These are phyloP conservation scores for Drosophila pachea DNA, from an alignment of 1,140 invertebrate genomes.

Conservation along the genomic window DNA sequence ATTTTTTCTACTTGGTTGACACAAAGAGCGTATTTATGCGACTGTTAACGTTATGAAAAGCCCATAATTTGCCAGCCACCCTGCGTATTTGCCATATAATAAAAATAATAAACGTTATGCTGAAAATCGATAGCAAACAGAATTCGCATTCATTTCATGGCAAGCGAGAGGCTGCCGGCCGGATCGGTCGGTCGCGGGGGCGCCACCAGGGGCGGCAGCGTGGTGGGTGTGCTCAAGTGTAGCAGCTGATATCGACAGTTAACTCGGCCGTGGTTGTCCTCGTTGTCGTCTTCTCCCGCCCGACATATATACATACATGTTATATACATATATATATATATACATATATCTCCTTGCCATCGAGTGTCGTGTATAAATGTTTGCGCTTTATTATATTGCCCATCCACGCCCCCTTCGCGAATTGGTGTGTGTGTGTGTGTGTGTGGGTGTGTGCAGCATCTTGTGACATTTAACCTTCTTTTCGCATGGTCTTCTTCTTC, in stretches of 20 bases:
- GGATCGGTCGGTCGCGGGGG: background rate
- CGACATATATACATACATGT: background rate
- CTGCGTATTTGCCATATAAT: slow-evolving; percentile 59
- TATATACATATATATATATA: background rate
- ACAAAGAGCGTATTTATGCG: slow-evolving; percentile 78
- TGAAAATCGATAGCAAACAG: slow-evolving; percentile 79
- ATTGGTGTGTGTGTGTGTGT: background rate
- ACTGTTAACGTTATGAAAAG: slow-evolving; percentile 79
- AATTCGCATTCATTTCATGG: slow-evolving; percentile 68
- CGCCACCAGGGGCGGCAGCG: background rate
- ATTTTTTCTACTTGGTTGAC: slow-evolving; percentile 78
- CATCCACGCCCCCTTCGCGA: slow-evolving; percentile 47
- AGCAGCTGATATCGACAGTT: slow-evolving; percentile 77
- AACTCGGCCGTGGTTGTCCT: slow-evolving; percentile 51
- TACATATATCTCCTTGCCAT: slow-evolving; percentile 46
- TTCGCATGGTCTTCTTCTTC: slow-evolving; percentile 34
- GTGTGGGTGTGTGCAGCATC: slow-evolving; percentile 47
- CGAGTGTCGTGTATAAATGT: slow-evolving; percentile 77
- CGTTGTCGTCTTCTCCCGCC: background rate
- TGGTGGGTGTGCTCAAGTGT: slow-evolving; percentile 23
- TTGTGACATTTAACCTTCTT: slow-evolving; percentile 74
- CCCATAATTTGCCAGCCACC: slow-evolving; percentile 77
- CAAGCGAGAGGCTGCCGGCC: background rate
- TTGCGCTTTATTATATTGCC: slow-evolving; percentile 77
- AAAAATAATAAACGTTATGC: slow-evolving; percentile 75